Base-by-base conservation (phyloP, 2,797 vertebrate genomes). In the Phrynocephalus forsythii region DNA sequence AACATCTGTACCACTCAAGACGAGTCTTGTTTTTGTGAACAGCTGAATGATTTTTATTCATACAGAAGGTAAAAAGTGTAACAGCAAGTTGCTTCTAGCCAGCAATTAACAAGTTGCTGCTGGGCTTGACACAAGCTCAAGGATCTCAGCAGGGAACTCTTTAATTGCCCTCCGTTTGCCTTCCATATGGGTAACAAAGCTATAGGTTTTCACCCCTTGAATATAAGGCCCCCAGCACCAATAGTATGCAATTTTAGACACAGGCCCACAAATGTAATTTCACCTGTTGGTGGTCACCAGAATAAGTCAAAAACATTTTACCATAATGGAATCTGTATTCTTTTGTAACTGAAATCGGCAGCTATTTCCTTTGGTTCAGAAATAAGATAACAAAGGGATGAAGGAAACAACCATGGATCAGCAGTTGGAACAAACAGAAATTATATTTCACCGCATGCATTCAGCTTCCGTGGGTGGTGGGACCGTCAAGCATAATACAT, bases 401-500 rank as follows among this genome's bases (percentile, higher is more conserved):
- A 15, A n/a, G 60, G 56, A 16, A 66, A 73, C 28, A 38, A 66
- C 72, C 44, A 50, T 9, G 15, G 60, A 63, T 63, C 18, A 30
- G 5, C 33, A 52, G 3, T 66, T 22, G n/a, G 60, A 52, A 11
- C 22, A 13, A 38, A 52, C n/a, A 68, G 0, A 1, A 48, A 52
- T 24, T 28, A 28, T 30, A 63, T 85, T 80, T 80, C 30, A 20
- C 2, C 30, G 15, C 48, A 44, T 33, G 9, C 6, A 2, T 56
- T 52, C 50, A 15, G 75, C 77, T 73, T 66, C 20, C 50, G 28
- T 84, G 87, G 60, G 79, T 88, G 88, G 84, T 83, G 82, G 50
- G 52, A 81, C 89, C 93, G 84, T 76, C 71, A 79, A 26, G 2
- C 0, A 0, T 81, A 88, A 69, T 60, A 48, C n/a, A 0, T 85